These are phyloP conservation scores for Acromyrmex echinatior DNA, from an alignment of 1,140 invertebrate species.

Conservation along the genomic window DNA sequence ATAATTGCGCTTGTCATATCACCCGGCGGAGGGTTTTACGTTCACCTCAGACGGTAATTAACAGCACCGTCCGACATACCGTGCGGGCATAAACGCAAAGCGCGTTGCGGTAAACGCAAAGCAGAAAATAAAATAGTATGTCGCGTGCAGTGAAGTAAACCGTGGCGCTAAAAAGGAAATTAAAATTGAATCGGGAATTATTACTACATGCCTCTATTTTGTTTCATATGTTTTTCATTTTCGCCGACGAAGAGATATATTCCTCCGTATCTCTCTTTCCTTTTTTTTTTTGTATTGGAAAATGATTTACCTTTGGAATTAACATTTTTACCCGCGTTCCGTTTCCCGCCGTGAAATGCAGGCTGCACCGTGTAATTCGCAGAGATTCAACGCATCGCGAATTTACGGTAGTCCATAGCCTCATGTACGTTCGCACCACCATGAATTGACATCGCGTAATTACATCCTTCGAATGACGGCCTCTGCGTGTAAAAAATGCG, in stretches of 20 bases:
- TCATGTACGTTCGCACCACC: background rate
- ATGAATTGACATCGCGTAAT: constrained; percentile 44
- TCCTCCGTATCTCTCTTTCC: background rate
- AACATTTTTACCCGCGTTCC: constrained; percentile 33
- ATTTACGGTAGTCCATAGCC: constrained; percentile 20
- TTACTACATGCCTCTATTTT: constrained; percentile 20
- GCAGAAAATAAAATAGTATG: constrained; percentile 31
- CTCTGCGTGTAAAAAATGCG: background rate
- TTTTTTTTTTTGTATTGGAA: background rate
- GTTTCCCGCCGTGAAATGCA: constrained; percentile 33
- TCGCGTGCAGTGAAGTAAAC: constrained; percentile 5
- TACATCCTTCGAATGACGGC: constrained; percentile 16
- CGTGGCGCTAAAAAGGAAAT: constrained; percentile 39
- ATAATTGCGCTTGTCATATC: constrained; percentile 50
- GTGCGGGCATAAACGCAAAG: background rate
- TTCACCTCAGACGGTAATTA: constrained; percentile 25
- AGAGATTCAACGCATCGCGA: constrained; percentile 43
- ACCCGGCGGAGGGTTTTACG: constrained; percentile 27
- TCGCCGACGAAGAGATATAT: background rate
- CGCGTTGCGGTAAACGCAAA: constrained; percentile 9
- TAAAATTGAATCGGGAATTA: constrained; percentile 39
- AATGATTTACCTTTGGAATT: constrained; percentile 71
- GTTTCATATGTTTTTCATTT: constrained; percentile 1
- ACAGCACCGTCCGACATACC: background rate
- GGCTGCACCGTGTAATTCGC: constrained; percentile 8